Conservation (phyloP, 1,140 invertebrate species). For the Brachionus paranguensis region DNA sequence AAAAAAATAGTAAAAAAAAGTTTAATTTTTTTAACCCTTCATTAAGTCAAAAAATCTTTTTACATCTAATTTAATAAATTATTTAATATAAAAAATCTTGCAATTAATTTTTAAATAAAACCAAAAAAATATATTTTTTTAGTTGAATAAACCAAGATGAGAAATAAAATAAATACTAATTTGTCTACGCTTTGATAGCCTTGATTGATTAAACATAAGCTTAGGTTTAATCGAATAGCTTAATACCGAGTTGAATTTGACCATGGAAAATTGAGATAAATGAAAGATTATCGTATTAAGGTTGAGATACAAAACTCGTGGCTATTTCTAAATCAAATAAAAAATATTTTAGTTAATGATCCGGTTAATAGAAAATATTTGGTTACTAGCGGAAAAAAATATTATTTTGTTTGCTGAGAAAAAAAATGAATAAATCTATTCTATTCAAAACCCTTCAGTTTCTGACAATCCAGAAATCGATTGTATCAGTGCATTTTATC, state of each 20-base stretch:
- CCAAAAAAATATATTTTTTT: not conserved
- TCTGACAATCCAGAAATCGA: not conserved
- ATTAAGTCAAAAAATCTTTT: too few relatives aligned
- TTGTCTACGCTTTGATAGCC: not conserved
- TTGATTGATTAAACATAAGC: not conserved
- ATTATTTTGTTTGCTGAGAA: not conserved
- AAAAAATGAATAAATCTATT: not conserved
- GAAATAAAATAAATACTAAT: not conserved
- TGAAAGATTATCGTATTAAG: not conserved
- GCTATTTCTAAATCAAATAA: not conserved
- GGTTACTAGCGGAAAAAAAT: not conserved
- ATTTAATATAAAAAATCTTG: too few relatives aligned
- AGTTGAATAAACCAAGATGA: not conserved
- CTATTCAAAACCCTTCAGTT: not conserved
- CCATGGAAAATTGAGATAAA: not conserved
- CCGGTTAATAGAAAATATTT: not conserved
- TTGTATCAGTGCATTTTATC: not conserved
- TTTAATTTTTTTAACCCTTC: too few relatives aligned
- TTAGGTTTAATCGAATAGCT: not conserved
- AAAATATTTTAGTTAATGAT: not conserved
- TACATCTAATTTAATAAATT: too few relatives aligned
- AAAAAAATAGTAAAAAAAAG: too few relatives aligned
- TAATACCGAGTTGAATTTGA: not conserved
- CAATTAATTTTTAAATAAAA: too few relatives aligned
- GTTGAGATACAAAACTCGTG: not conserved